A percentile compares a stretch with the other conserved stretches of the same genome.
phyloP scores from a whole-genome alignment of 2,113 vertebrate genomes.

The Silurus meridionalis region DNA sequence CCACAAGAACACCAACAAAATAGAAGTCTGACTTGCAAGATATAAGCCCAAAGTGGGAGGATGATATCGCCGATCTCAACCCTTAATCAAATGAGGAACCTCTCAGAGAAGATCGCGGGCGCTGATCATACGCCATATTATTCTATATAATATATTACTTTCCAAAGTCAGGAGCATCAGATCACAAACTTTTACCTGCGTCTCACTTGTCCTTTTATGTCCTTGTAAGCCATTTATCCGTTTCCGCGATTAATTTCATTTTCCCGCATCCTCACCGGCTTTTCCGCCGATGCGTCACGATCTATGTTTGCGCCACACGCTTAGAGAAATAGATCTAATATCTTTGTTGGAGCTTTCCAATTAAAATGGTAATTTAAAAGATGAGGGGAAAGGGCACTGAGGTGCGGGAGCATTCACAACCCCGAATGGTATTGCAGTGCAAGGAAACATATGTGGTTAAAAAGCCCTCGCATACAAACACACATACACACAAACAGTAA shows the following conservation, averaged over 20 bases:
- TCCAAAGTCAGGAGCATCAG: constrained; percentile 10
- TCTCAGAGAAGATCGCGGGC: not conserved
- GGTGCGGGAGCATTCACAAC: constrained; percentile 5
- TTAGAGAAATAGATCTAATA: constrained; percentile 7
- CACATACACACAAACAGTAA: not conserved
- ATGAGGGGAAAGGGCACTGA: not conserved
- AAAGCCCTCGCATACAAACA: not conserved
- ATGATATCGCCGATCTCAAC: constrained; percentile 2
- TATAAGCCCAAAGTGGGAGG: not conserved
- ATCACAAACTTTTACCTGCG: not conserved
- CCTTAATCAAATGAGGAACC: constrained; percentile 10
- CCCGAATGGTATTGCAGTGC: not conserved
- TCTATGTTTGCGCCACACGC: not conserved
- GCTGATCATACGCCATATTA: not conserved
- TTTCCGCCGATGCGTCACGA: not conserved
- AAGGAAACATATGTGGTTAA: not conserved
- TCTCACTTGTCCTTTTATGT: not conserved
- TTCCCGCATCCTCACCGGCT: not conserved
- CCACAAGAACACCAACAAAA: not conserved
- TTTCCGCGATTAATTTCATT: constrained; percentile 15
- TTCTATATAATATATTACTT: not conserved
- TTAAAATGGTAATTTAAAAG: constrained; percentile 17
- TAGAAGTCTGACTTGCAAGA: not conserved
- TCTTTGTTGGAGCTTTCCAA: not conserved
- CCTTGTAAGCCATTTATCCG: constrained; percentile 21